Base-by-base conservation (phyloP, 2,888 invertebrate species). In the Helobdella robusta region DNA sequence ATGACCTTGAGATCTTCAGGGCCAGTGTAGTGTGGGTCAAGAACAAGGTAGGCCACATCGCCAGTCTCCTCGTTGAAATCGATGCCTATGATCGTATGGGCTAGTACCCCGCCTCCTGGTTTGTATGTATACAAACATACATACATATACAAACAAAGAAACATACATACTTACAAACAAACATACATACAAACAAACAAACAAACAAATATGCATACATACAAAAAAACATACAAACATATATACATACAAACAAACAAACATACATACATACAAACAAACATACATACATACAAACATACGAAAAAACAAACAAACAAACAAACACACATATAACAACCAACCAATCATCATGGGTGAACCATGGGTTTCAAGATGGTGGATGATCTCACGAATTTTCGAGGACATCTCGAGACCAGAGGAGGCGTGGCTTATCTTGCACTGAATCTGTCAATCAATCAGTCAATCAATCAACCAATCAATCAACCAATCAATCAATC, bases 21-120 rank as follows among this genome's bases (percentile, higher is more conserved):
- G 0, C 92, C 97, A 0, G 91, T 93, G 79, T 92, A 99, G 81
- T 99, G 98, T 0, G 98, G 98, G 83, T 99, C 98, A 46, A 99
- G 82, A 73, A 99, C 89, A n/a, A 99, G 84, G 81, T 91, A 98
- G 73, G 87, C 87, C 0, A 88, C 84, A 69, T 89, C 87, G 25
- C 88, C 89, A 11, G 87, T 87, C 23, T 83, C 82, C 52, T 86
- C 84, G 78, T 91, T 88, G 76, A 87, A 90, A 76, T 91, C 89
- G 0, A 98, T 86, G 1, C 98, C 98, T 65, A 99, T 82, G 72
- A 98, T 95, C 54, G 98, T 99, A 78, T 99, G 97, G 0, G 98
- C 98, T 73, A 95, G 82, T 44, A 93, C 91, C 70, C 95, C 97
- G 28, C 98, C 98, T 75, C 93, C 91, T 90, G 75, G n/a, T 28